Base-by-base conservation (phyloP, 1,140 invertebrate species). In the Drosophila ananassae region DNA sequence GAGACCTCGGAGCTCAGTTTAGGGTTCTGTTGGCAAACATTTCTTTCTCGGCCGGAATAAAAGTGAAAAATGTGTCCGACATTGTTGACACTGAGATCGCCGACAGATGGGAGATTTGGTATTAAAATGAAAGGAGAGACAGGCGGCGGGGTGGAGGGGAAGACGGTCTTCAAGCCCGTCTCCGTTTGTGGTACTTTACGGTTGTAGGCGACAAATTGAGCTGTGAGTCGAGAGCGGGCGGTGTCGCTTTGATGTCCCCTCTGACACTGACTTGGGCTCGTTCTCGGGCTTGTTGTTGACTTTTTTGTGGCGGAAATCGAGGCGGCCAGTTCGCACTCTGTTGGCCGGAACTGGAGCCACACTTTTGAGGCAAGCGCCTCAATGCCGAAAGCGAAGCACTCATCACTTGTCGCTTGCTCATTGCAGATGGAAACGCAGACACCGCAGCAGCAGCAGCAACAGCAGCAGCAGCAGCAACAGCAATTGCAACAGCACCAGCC, bases 371-470 rank as follows among this genome's bases (percentile, higher is more conserved):
- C 60, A 63, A 58, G 59, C 63, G 13, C 13, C 41, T 59, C 73
- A 28, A 28, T 64, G 41, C 59, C 62, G 77, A 17, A 17, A 67
- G 41, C 59, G 68, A 61, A 50, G 61, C 73, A 81, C 72, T 91
- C 80, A 91, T 77, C 82, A 73, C 68, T 79, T 79, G 66, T 73
- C 71, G 53, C 60, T 79, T 81, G 74, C 47, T 57, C 77, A 74
- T 91, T 91, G 87, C 87, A 91, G 90, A 91, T 91, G 90, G 90
- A 91, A 90, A 59, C 78, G 62, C 90, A 90, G 79, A 41, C 81
- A 50, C 68, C 79, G 66, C 72, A 75, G 54, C 90, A 91, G 66
- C 83, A 84, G 28, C 87, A 85, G 21, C 79, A 75, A 5, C 83
- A 89, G 41, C 63, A 68, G 10, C 83, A 82, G 25, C 68, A 73